These are phyloP conservation scores for Phalloptychus januarius DNA, from an alignment of 2,797 vertebrate genomes.

Conservation along the genomic window DNA sequence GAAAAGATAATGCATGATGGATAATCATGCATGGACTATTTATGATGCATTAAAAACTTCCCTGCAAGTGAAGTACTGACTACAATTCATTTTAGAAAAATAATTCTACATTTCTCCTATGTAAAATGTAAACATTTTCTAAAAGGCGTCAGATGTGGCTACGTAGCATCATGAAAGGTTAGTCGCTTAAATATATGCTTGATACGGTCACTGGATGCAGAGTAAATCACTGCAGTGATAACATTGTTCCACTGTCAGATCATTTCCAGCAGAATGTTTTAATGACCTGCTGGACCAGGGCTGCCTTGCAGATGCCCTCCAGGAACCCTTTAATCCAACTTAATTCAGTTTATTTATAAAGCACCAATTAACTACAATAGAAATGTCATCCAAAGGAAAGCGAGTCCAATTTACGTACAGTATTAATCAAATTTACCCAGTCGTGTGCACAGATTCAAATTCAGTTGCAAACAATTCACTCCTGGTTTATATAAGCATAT, in stretches of 20 bases:
- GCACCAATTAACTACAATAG: neutral
- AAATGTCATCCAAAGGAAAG: neutral
- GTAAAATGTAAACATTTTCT: neutral
- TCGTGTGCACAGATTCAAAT: neutral
- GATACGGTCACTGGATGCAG: neutral
- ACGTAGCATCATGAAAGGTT: neutral
- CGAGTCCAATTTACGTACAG: neutral
- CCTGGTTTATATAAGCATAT: neutral
- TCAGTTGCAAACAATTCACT: neutral
- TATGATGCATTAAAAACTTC: neutral
- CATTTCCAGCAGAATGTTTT: neutral
- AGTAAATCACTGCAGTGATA: neutral
- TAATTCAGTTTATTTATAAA: conserved; percentile 5
- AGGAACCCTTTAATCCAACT: neutral
- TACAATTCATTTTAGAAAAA: neutral
- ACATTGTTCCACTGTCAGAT: neutral
- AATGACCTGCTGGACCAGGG: neutral
- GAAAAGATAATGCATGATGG: too few species aligned
- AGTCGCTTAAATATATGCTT: neutral
- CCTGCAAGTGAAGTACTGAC: neutral
- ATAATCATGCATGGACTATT: neutral
- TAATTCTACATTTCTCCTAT: neutral
- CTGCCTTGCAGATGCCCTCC: neutral
- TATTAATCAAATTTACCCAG: neutral
- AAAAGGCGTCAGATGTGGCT: neutral